A percentile compares a stretch with the other conserved stretches of the same genome.
These are phyloP conservation scores for Coptotermes formosanus DNA, from an alignment of 1,140 invertebrate genomes.

Conservation along the genomic window DNA sequence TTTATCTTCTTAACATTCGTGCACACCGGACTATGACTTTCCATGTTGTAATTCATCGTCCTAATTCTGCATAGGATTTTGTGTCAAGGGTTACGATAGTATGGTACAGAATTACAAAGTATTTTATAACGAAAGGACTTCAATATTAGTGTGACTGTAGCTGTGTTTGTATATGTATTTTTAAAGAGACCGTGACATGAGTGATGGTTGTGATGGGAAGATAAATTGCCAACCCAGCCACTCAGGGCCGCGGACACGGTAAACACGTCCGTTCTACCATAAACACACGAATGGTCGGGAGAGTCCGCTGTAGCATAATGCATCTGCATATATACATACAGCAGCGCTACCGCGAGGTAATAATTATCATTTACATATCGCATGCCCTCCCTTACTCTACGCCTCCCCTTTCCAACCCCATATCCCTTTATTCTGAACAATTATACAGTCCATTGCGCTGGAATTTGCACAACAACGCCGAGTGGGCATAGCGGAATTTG, in stretches of 20 bases:
- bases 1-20: too few species aligned
- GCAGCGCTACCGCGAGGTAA: background rate
- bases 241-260: background rate
- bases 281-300: background rate
- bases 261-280: background rate
- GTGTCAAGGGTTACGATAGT: too few species aligned
- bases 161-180: background rate
- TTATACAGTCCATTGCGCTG: background rate
- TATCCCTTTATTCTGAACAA: background rate
- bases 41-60: too few species aligned
- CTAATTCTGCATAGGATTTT: too few species aligned
- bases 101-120: too few species aligned
- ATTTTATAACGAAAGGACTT: too few species aligned
- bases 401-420: background rate
- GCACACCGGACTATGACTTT: too few species aligned
- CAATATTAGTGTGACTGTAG: background rate
- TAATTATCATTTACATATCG: constrained; percentile 18
- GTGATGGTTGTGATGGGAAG: background rate
- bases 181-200: background rate
- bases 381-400: background rate
- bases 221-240: background rate
- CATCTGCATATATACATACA: background rate
- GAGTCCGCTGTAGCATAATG: background rate
- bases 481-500: background rate
- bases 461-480: constrained; percentile 6